Percentiles rank a stretch among this genome's conserved stretches.
These are phyloP conservation scores for Anoplophora glabripennis DNA, from an alignment of 1,140 invertebrate species.

Conservation along the genomic window DNA sequence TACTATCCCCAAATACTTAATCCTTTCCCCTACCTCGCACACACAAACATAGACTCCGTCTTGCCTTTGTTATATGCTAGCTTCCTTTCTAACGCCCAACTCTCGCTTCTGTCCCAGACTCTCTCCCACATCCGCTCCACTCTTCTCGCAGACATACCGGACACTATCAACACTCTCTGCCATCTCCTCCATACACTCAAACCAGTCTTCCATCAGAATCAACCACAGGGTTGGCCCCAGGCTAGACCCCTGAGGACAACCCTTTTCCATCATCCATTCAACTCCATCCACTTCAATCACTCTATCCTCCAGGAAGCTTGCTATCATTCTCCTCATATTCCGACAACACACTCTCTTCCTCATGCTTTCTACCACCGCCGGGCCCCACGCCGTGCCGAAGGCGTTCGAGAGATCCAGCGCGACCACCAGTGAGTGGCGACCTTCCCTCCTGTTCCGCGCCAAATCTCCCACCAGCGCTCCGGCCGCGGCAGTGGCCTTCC, in stretches of 20 bases:
- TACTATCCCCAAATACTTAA: slow-evolving; percentile 27
- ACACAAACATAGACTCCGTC: slow-evolving; percentile 23
- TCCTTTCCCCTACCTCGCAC: neutral
- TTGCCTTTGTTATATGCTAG: slow-evolving; percentile 24
- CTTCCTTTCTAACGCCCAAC: slow-evolving; percentile 4
- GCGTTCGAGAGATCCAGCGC: slow-evolving; percentile 20
- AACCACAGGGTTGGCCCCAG: slow-evolving; percentile 30
- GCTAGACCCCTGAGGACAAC: slow-evolving; percentile 34
- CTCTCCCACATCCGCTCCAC: slow-evolving; percentile 10
- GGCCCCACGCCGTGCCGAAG: slow-evolving; percentile 19
- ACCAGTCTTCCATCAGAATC: slow-evolving; percentile 27
- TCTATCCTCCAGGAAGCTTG: slow-evolving; percentile 14
- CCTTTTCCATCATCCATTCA: slow-evolving; percentile 8
- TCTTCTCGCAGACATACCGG: slow-evolving; percentile 11
- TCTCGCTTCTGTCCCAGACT: neutral
- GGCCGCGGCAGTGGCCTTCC: slow-evolving; percentile 11
- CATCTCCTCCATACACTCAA: slow-evolving; percentile 12
- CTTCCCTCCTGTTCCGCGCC: neutral
- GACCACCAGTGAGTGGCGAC: slow-evolving; percentile 10
- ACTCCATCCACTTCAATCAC: slow-evolving; percentile 15
- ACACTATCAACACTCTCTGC: slow-evolving; percentile 4
- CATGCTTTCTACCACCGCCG: neutral
- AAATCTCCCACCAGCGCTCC: neutral
- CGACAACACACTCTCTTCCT: neutral
- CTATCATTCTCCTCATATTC: neutral